These are phyloP conservation scores for Unio pictorum DNA, from an alignment of 2,888 invertebrate genomes.

Conservation along the genomic window DNA sequence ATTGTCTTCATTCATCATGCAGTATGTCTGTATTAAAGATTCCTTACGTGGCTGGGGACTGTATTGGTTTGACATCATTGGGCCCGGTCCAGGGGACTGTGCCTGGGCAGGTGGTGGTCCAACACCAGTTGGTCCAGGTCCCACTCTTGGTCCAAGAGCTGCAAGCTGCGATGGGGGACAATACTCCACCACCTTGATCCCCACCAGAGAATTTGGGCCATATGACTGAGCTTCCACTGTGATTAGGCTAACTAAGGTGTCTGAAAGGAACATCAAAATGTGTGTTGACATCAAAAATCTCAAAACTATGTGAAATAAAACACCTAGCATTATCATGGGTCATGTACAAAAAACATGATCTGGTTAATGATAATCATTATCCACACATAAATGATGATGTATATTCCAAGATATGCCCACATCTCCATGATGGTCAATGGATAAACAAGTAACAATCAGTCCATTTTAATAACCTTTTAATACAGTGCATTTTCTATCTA, in stretches of 20 bases:
- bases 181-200: slow-evolving; percentile 97
- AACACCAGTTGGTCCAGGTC: slow-evolving; percentile 23
- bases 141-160: slow-evolving; percentile 23
- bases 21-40: too few relatives aligned
- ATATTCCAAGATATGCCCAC: too few relatives aligned
- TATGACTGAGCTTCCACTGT: slow-evolving; percentile 90
- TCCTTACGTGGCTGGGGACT: too few relatives aligned
- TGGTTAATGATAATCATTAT: not conserved
- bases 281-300: not conserved
- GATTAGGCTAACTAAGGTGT: slow-evolving; percentile 72
- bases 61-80: slow-evolving; percentile 10
- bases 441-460: too few relatives aligned
- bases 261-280: slow-evolving; percentile 74
- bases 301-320: not conserved
- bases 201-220: slow-evolving; percentile 94
- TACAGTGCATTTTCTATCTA: too few relatives aligned
- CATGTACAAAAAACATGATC: not conserved
- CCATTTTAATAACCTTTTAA: too few relatives aligned
- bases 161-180: slow-evolving; percentile 62
- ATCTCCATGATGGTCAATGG: too few relatives aligned
- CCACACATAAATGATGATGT: too few relatives aligned
- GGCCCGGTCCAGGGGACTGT: slow-evolving; percentile 33
- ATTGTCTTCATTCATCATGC: too few relatives aligned
- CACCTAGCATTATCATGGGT: not conserved
- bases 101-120: slow-evolving; percentile 19